Evolutionary conservation across 2,797 vertebrate genomes (phyloP).

Genomic region (Anguilla marmorata): DNA sequence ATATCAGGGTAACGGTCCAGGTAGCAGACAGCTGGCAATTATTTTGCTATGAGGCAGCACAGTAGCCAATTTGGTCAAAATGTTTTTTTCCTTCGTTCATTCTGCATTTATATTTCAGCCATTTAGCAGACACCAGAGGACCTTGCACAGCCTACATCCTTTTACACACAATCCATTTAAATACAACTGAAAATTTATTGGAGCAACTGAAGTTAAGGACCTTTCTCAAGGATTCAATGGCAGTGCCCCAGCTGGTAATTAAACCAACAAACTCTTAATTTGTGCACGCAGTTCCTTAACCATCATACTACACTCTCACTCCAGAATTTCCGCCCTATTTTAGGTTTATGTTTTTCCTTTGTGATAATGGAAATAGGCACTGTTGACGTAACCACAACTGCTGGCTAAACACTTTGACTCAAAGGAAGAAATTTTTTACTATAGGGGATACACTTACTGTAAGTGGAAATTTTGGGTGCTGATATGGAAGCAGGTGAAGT

Average conservation of each 20-base stretch:
- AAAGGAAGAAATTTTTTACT: neutral
- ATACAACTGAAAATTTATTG: neutral
- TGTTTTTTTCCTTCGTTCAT: neutral
- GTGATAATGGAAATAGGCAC: no score
- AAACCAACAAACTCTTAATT: no score
- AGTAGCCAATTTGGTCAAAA: neutral
- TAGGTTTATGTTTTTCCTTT: neutral
- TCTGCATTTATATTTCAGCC: neutral
- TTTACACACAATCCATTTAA: neutral
- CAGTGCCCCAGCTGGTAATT: neutral
- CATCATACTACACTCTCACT: neutral
- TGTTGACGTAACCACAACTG: neutral
- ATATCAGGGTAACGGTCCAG: neutral
- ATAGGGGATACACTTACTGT: neutral
- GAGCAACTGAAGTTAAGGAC: neutral
- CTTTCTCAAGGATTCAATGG: neutral
- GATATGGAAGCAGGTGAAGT: neutral
- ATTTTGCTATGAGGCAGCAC: neutral
- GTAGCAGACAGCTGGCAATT: neutral
- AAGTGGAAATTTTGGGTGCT: neutral
- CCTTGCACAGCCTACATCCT: neutral
- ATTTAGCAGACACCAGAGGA: neutral
- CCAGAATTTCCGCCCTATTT: neutral
- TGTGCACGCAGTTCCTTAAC: neutral
- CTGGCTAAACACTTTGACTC: neutral